Conservation (phyloP, 2,797 vertebrate species). For the Dallia pectoralis region DNA sequence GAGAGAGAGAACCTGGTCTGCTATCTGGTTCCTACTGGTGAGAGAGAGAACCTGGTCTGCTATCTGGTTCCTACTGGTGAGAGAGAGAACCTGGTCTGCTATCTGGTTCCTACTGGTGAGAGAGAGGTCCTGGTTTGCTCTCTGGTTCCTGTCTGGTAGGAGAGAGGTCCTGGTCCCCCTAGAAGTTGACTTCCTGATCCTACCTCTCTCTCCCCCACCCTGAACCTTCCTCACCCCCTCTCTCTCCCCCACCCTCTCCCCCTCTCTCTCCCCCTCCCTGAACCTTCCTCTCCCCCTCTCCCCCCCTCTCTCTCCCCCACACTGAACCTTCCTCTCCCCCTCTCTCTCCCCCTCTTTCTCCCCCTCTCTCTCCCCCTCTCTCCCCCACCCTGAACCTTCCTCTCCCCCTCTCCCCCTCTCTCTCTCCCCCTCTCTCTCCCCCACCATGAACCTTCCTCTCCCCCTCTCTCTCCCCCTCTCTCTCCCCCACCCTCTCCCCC, state of each 20-base stretch:
- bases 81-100: slow-evolving; percentile 35
- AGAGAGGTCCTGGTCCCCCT: slow-evolving; percentile 55
- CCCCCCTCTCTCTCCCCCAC: no score
- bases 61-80: slow-evolving; percentile 51
- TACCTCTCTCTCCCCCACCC: slow-evolving; percentile 58
- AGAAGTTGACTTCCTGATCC: slow-evolving; percentile 73
- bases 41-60: slow-evolving; percentile 33
- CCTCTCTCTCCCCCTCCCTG: no score
- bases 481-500: no score
- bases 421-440: slow-evolving; percentile 64
- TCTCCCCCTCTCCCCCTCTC: slow-evolving; percentile 43
- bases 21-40: slow-evolving; percentile 51
- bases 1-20: slow-evolving; percentile 31
- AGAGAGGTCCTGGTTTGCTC: slow-evolving; percentile 29
- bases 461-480: no score
- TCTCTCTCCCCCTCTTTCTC: no score
- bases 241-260: no score
- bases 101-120: slow-evolving; percentile 50
- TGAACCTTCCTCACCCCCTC: no score
- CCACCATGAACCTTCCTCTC: no score
- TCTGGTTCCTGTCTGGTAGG: slow-evolving; percentile 49
- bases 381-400: no score
- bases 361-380: no score
- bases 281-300: no score
- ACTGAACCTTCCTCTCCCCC: no score